Evolutionary conservation across 2,797 vertebrate genomes (phyloP), one percentile per base, ranked within the genome.

Genomic region (Girardinus metallicus): DNA sequence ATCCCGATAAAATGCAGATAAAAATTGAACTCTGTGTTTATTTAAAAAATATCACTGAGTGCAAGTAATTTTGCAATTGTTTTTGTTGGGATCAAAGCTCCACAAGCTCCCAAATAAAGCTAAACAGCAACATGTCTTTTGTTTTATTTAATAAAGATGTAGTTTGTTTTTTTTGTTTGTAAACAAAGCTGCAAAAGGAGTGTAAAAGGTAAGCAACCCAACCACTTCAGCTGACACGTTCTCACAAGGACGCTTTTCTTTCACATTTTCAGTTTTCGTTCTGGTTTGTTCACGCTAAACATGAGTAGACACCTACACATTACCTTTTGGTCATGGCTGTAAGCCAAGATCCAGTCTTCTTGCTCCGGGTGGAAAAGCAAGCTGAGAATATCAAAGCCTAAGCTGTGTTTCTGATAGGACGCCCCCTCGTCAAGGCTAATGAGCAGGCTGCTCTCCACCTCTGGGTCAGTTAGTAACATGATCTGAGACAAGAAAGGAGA

Each of bases 351-450:
- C 98, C 98, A 99, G 82, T 99, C 97, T 82, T 98, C 98, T 85
- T 98, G 97, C 90, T 97, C 94, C 0, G 97, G 98, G 85, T 99
- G 98, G 86, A 99, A 99, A 74, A 99, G 97, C 83, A 98, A 93
- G 82, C 97, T 99, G 91, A 98, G 97, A 88, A 98, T 97, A 92
- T 97, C 97, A 92, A 99, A 99, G 90, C 95, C 97, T 88, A 98
- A 96, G 60, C 97, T 96, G 87, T 98, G 96, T 89, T 98, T 98
- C 93, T 98, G 97, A 91, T 98, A 99, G 74, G 97, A 97, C 75
- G 98, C 98, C 39, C 97, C 97, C 95, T 99, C 97, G 75, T 99
- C 97, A 57, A 97, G 97, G 93, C 98, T 99, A 96, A 99, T 98
- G 93, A 99, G 92, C 84, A 99, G 94, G 46, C 97, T 98, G 95